Percentiles rank a stretch among this genome's conserved stretches.
phyloP scores from a whole-genome alignment of 2,888 invertebrate genomes.

The Thera britannica region DNA sequence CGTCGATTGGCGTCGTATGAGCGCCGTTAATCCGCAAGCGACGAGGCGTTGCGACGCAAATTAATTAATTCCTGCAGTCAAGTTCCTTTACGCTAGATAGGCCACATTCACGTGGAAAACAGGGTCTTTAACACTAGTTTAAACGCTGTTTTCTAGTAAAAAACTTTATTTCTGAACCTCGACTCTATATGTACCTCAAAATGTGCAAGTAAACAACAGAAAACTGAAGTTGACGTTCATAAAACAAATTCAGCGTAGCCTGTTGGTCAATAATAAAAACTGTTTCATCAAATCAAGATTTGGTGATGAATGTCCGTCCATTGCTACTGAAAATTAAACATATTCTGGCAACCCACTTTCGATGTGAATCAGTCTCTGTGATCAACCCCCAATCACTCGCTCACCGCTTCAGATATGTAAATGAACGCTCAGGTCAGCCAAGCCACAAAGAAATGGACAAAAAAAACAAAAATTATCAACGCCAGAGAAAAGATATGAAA shows the following conservation, averaged over 20 bases:
- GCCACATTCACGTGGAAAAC: constrained; percentile 11
- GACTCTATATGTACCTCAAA: neutral
- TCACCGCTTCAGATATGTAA: constrained; percentile 47
- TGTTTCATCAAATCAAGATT: too few species aligned
- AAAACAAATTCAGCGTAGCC: too few species aligned
- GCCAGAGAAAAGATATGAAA: constrained; percentile 49
- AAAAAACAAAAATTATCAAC: constrained; percentile 51
- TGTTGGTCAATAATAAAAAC: too few species aligned
- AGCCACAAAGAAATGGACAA: constrained; percentile 37
- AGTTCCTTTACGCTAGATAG: constrained; percentile 54
- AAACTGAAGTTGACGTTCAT: too few species aligned
- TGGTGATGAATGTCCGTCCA: neutral
- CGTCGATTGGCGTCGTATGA: constrained; percentile 29
- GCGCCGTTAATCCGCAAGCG: constrained; percentile 48
- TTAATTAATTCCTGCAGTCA: constrained; percentile 63
- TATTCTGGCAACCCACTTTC: neutral
- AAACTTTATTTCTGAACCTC: neutral
- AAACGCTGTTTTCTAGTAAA: neutral
- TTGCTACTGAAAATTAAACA: neutral
- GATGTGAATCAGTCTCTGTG: constrained; percentile 23
- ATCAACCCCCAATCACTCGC: constrained; percentile 52
- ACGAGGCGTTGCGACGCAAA: constrained; percentile 49
- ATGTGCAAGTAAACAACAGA: too few species aligned
- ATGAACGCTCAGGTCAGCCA: constrained; percentile 41
- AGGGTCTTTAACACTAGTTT: neutral